A percentile compares a stretch with the other conserved stretches of the same genome.
phyloP scores from a whole-genome alignment of 2,113 vertebrate genomes.

The Istiophorus platypterus region DNA sequence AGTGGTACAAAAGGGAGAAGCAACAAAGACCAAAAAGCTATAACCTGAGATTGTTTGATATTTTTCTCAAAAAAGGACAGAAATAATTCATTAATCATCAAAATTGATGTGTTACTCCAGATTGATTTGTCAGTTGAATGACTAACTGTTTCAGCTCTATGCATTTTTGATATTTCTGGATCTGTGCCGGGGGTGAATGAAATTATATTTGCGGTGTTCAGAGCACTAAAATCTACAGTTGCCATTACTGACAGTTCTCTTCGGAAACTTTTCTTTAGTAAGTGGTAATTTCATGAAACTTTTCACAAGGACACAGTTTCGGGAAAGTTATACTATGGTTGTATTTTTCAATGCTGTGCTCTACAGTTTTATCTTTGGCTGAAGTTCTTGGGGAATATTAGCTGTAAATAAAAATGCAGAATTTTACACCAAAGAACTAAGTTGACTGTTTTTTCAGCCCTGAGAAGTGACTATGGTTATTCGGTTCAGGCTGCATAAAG shows the following conservation, averaged over 20 bases:
- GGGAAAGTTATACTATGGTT: background rate
- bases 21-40: too few species aligned
- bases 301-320: background rate
- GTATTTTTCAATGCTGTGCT: background rate
- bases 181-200: background rate
- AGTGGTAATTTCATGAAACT: background rate
- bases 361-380: background rate
- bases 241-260: too few species aligned
- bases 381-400: background rate
- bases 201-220: background rate
- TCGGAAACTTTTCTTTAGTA: background rate
- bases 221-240: background rate
- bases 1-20: background rate
- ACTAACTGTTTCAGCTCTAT: background rate
- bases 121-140: background rate
- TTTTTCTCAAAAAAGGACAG: background rate
- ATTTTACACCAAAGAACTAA: background rate
- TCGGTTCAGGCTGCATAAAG: background rate
- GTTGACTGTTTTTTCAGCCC: background rate
- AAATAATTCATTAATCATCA: background rate
- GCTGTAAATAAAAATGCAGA: background rate
- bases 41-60: too few species aligned
- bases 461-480: background rate
- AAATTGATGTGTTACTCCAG: background rate
- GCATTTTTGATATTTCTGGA: background rate